A percentile compares a stretch with the other conserved stretches of the same genome.
phyloP scores from a whole-genome alignment of 2,888 invertebrate species.

The Notodonta ziczac region DNA sequence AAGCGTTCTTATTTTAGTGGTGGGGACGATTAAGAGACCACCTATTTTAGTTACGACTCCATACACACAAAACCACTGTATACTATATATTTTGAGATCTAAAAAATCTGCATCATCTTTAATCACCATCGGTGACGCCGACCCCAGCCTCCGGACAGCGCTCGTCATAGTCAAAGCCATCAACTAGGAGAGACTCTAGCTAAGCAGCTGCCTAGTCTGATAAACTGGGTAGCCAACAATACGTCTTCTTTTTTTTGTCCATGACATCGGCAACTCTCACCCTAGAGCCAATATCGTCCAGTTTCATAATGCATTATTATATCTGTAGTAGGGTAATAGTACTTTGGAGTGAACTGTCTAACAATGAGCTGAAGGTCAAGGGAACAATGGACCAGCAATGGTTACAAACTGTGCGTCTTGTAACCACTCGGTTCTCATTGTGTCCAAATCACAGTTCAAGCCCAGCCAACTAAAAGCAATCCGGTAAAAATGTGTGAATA shows the following conservation, averaged over 20 bases:
- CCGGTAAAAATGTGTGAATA: background rate
- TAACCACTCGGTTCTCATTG: background rate
- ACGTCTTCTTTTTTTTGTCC: background rate
- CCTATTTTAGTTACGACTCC: no score
- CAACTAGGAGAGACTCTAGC: no score
- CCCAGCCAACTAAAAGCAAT: background rate
- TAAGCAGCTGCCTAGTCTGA: background rate
- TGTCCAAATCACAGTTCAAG: background rate
- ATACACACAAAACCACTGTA: no score
- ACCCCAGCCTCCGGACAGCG: no score
- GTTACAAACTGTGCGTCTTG: constrained; percentile 5
- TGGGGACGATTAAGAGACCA: no score
- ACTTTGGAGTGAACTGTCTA: constrained; percentile 3
- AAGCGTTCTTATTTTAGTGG: no score
- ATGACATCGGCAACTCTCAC: background rate
- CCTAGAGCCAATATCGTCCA: background rate
- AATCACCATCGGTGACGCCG: no score
- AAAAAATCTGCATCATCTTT: no score
- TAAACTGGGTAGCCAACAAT: background rate
- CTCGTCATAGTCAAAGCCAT: no score
- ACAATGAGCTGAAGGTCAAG: constrained; percentile 8
- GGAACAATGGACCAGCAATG: constrained; percentile 5
- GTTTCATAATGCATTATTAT: background rate
- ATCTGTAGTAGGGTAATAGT: background rate
- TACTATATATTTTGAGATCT: no score